Percentiles rank a stretch among this genome's conserved stretches.
These are phyloP conservation scores for Nothobranchius kuhntae DNA, from an alignment of 2,113 vertebrate species.

Conservation along the genomic window DNA sequence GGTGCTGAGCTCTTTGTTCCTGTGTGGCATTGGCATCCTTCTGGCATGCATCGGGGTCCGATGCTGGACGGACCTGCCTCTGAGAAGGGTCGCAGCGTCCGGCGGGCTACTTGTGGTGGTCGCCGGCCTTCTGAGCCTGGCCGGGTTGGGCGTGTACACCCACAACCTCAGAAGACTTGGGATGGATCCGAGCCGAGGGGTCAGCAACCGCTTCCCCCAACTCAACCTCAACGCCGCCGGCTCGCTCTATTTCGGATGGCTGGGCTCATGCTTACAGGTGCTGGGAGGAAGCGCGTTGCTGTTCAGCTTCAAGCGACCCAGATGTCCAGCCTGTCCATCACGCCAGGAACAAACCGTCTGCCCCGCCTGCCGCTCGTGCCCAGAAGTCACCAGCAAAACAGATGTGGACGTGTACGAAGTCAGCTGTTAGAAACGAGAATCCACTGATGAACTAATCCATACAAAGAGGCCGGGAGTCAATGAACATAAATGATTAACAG, in stretches of 20 bases:
- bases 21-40: slow-evolving; percentile 79
- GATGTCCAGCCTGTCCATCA: slow-evolving; percentile 53
- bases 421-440: slow-evolving; percentile 62
- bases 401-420: slow-evolving; percentile 75
- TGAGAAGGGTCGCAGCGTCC: slow-evolving; percentile 74
- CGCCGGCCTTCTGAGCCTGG: slow-evolving; percentile 75
- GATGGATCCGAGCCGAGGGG: slow-evolving; percentile 29
- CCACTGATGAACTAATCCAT: background rate
- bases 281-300: slow-evolving; percentile 74
- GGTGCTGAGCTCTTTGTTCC: slow-evolving; percentile 77
- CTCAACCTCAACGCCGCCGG: slow-evolving; percentile 69
- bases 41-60: slow-evolving; percentile 80
- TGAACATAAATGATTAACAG: slow-evolving; percentile 1
- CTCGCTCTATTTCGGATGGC: slow-evolving; percentile 82
- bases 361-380: slow-evolving; percentile 51
- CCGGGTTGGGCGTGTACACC: slow-evolving; percentile 75
- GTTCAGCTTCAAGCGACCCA: slow-evolving; percentile 72
- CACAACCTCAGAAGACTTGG: slow-evolving; percentile 71
- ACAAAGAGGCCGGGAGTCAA: background rate
- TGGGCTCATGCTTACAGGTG: slow-evolving; percentile 78
- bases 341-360: slow-evolving; percentile 57
- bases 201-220: slow-evolving; percentile 46
- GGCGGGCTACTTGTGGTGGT: slow-evolving; percentile 77
- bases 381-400: slow-evolving; percentile 52
- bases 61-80: slow-evolving; percentile 80